Evolutionary conservation across 2,113 vertebrate species (phyloP).

Genomic region (Montifringilla adamsi): DNA sequence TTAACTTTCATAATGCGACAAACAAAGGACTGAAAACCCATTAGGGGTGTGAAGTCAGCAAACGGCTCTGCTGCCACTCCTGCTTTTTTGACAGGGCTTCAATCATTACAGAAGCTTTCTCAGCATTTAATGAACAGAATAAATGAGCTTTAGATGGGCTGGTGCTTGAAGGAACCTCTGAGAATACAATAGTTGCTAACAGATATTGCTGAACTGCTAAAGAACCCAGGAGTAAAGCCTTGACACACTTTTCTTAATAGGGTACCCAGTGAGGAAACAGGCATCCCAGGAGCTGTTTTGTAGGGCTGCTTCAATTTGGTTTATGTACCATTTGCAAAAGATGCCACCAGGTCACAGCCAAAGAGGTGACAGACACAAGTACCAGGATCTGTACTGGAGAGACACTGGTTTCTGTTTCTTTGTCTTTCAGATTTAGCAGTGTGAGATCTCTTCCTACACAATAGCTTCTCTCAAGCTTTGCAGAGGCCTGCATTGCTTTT

Average conservation of each 20-base stretch:
- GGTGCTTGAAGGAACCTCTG: background rate
- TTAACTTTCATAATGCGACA: background rate
- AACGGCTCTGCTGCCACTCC: background rate
- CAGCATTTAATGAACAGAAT: background rate
- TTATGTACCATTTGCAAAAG: background rate
- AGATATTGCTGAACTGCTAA: fast-evolving
- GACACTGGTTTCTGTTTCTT: background rate
- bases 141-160: background rate
- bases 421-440: background rate
- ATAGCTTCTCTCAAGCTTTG: background rate
- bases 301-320: background rate
- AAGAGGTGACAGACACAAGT: background rate
- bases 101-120: background rate
- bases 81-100: background rate
- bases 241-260: background rate
- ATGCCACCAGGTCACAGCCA: background rate
- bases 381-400: background rate
- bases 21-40: background rate
- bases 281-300: background rate
- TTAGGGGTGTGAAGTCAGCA: background rate
- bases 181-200: background rate
- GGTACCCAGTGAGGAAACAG: background rate
- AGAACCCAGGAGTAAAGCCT: fast-evolving
- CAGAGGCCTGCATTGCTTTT: background rate
- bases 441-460: background rate